These are phyloP conservation scores for Ctenomys sociabilis DNA, from an alignment of 2,113 vertebrate species.

Conservation along the genomic window DNA sequence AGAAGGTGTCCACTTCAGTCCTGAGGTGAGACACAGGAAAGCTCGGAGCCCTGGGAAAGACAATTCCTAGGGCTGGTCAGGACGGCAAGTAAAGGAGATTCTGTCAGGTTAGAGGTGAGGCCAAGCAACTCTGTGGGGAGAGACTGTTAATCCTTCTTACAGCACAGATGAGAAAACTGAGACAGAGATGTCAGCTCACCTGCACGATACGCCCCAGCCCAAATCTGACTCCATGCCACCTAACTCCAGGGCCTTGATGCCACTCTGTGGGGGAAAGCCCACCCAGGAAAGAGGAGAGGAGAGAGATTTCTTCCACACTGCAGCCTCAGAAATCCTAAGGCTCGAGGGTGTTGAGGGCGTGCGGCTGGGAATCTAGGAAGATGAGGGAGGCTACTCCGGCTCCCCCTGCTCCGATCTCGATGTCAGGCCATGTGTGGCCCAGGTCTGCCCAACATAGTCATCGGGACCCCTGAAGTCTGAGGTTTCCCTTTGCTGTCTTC, in stretches of 20 bases:
- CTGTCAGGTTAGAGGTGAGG: background rate
- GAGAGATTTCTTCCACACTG: background rate
- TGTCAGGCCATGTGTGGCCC: background rate
- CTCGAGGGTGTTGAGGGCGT: background rate
- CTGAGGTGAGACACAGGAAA: background rate
- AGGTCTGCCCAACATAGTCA: background rate
- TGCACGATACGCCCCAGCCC: background rate
- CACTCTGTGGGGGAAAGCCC: background rate
- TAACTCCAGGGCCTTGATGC: background rate
- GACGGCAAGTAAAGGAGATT: accelerated
- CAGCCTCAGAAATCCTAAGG: background rate
- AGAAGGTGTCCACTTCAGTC: background rate
- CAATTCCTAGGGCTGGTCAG: background rate
- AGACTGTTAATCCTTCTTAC: background rate
- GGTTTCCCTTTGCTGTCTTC: background rate
- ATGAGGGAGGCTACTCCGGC: background rate
- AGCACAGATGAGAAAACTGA: background rate
- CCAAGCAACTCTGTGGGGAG: background rate
- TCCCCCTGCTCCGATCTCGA: background rate
- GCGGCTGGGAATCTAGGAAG: background rate
- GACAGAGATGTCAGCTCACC: background rate
- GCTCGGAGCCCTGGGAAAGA: background rate
- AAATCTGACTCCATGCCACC: background rate
- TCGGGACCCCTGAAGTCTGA: accelerated
- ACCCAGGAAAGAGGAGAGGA: background rate